A percentile compares a stretch with the other conserved stretches of the same genome.
phyloP scores from a whole-genome alignment of 2,888 invertebrate genomes.

The Lymantria monacha region DNA sequence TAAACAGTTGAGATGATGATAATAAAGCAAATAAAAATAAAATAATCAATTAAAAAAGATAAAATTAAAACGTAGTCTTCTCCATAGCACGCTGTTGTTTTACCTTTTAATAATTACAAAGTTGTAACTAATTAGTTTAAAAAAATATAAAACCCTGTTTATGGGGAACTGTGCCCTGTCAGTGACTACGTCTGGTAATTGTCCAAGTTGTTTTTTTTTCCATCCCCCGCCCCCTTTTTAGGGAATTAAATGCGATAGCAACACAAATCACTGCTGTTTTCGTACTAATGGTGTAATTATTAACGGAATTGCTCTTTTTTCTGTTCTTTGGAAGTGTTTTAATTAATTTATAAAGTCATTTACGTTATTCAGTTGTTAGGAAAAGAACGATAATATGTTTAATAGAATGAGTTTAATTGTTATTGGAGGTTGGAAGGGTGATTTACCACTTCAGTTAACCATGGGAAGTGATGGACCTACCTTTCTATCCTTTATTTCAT shows the following conservation, averaged over 20 bases:
- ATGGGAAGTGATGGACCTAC: no score
- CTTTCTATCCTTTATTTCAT: no score
- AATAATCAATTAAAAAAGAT: no score
- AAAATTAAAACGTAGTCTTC: no score
- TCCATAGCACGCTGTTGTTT: no score
- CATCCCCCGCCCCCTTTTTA: slow-evolving; percentile 1
- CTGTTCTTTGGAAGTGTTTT: not conserved
- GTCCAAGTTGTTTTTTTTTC: slow-evolving; percentile 8
- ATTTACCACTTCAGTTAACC: no score
- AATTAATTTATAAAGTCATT: not conserved
- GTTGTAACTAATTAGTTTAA: slow-evolving; percentile 18
- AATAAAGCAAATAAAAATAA: no score
- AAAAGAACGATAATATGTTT: not conserved
- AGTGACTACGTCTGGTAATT: slow-evolving; percentile 10
- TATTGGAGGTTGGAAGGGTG: no score
- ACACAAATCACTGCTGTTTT: slow-evolving; percentile 13
- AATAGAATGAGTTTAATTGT: no score
- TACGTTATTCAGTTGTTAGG: not conserved
- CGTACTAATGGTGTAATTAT: slow-evolving; percentile 5
- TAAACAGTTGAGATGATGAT: no score
- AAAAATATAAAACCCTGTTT: slow-evolving; percentile 4
- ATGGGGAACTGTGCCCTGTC: slow-evolving; percentile 13
- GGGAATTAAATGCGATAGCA: slow-evolving; percentile 13
- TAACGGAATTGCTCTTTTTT: not conserved
- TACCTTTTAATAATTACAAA: not conserved